phyloP scores from a whole-genome alignment of 2,113 vertebrate genomes.

The Willisornis vidua region DNA sequence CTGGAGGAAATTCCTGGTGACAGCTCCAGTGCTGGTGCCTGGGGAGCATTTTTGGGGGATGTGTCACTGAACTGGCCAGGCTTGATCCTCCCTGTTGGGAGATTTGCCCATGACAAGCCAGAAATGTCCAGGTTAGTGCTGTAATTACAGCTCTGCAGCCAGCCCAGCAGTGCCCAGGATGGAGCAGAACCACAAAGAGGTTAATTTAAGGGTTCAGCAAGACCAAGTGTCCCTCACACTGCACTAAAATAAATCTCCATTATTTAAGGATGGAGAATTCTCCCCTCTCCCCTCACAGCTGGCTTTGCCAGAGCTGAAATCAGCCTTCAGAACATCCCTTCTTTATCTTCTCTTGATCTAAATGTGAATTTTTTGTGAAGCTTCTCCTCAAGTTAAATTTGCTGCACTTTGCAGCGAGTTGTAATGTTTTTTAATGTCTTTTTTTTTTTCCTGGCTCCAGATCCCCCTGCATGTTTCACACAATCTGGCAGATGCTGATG shows the following conservation, averaged over 20 bases:
- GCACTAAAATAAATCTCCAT: neutral
- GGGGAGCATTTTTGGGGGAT: neutral
- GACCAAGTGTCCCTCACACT: neutral
- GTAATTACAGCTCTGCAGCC: slow-evolving; percentile 3
- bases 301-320: neutral
- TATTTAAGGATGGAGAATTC: neutral
- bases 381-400: neutral
- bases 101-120: neutral
- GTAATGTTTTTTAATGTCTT: fast-evolving
- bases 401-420: neutral
- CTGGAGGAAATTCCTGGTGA: neutral
- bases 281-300: neutral
- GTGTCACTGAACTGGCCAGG: neutral
- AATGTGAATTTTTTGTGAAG: neutral
- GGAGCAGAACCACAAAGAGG: neutral
- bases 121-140: neutral
- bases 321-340: neutral
- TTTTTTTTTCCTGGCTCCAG: neutral
- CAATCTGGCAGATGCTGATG: neutral
- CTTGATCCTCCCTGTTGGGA: neutral
- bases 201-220: neutral
- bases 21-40: neutral
- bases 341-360: neutral
- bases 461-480: neutral
- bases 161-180: neutral